Base-by-base conservation (phyloP, 2,113 vertebrate genomes). In the Heloderma charlesbogerti region DNA sequence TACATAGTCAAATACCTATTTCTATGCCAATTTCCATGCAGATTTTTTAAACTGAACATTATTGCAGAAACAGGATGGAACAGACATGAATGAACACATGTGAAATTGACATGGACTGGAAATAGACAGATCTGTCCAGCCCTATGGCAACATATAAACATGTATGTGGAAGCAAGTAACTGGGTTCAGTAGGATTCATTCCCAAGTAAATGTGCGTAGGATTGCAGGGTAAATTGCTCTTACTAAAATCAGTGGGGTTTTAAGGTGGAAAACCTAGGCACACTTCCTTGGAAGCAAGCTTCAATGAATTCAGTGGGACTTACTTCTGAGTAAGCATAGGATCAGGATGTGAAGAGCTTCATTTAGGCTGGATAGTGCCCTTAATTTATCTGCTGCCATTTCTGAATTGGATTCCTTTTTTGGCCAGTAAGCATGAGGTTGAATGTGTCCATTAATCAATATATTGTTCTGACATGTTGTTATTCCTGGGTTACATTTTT, bases 401-500 rank as follows among this genome's bases (percentile, higher is more conserved):
- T 79, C 77, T 37, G 12, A 66, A 71, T 51, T 71, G 20, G 16
- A 51, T 69, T 81, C 63, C n/a, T 1, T 63, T 63, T 79, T 88
- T 63, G 37, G 57, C 51, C 40, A 34, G 29, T n/a, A 51, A 67
- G 20, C 20, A 7, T 71, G 83, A 45, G 27, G 37, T 18, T 79
- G 45, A 37, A 54, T 37, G 9, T 87, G 43, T 12, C 74, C 15
- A 79, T 81, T 88, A 80, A 69, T 88, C 60, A 81, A 63, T 63
- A 31, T 57, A 78, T 80, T 88, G 20, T 51, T 45, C 8, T 66
- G 25, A 51, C 13, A 22, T 66, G 63, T 45, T 80, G 60, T 34
- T 48, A 88, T 80, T 80, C 43, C 43, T 48, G 43, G 87, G 77
- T 88, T 88, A 88, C 77, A 88, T 88, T 88, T 88, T 51, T 54